Percentiles rank a stretch among this genome's conserved stretches.
phyloP scores from a whole-genome alignment of 1,140 invertebrate genomes.

The Bombus breviceps region DNA sequence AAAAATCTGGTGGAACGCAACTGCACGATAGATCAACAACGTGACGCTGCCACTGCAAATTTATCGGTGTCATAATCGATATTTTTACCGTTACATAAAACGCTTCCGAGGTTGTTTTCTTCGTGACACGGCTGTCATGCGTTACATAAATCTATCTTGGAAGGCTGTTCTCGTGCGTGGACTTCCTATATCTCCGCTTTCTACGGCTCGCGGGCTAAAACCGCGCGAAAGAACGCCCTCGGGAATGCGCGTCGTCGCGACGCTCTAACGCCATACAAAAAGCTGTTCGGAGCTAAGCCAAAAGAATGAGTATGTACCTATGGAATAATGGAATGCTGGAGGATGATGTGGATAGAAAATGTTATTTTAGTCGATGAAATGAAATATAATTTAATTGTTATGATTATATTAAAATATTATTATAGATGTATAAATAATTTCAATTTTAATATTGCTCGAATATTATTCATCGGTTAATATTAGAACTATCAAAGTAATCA shows the following conservation, averaged over 20 bases:
- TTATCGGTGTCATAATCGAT: constrained; percentile 5
- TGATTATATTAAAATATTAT: no score
- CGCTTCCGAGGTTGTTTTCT: not conserved
- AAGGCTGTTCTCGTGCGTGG: not conserved
- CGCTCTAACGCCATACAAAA: not conserved
- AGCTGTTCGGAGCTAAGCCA: not conserved
- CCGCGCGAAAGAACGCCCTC: not conserved
- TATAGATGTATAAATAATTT: no score
- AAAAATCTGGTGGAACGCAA: not conserved
- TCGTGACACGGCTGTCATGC: not conserved
- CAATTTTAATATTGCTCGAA: no score
- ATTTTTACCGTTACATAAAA: constrained; percentile 25
- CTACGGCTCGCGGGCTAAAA: not conserved
- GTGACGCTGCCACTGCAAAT: not conserved
- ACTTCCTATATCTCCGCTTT: constrained; percentile 25
- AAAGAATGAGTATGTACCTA: no score
- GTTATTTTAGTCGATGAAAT: no score
- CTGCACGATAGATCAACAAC: not conserved
- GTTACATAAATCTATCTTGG: constrained; percentile 26
- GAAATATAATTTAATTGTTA: not conserved
- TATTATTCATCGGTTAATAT: no score
- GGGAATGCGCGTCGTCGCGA: constrained; percentile 4
- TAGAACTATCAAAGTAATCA: no score
- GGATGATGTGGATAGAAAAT: not conserved
- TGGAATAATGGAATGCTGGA: not conserved